Evolutionary conservation across 2,888 invertebrate species (phyloP).

Genomic region (Tetragonula carbonaria): DNA sequence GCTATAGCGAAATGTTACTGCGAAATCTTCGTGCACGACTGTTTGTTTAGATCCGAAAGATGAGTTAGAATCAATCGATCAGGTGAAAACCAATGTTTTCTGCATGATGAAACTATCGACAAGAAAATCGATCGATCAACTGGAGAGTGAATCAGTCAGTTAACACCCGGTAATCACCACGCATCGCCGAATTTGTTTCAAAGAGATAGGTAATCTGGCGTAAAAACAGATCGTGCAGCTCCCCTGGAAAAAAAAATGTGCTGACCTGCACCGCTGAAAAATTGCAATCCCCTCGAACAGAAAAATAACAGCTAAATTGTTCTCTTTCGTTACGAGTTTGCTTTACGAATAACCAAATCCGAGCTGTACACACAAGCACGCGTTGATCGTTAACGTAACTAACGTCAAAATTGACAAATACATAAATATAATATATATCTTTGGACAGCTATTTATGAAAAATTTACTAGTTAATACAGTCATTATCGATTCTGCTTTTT

Average conservation of each 20-base stretch:
- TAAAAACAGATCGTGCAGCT: neutral
- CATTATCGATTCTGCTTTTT: too few species aligned
- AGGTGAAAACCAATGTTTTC: neutral
- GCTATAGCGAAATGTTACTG: too few species aligned
- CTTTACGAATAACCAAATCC: neutral
- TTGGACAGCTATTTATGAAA: too few species aligned
- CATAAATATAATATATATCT: too few species aligned
- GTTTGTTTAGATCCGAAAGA: neutral
- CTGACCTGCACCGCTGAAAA: neutral
- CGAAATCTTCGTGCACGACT: neutral
- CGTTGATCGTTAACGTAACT: neutral
- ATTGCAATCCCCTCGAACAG: neutral
- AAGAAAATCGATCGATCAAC: constrained; percentile 10
- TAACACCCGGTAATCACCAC: constrained; percentile 32
- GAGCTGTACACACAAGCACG: neutral
- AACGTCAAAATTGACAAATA: neutral
- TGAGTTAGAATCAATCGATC: neutral
- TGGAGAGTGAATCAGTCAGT: constrained; percentile 9
- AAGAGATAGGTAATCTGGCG: neutral
- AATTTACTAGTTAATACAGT: too few species aligned
- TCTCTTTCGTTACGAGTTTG: neutral
- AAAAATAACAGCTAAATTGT: too few species aligned
- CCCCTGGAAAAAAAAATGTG: neutral
- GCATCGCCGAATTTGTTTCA: constrained; percentile 7
- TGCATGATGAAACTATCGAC: neutral